A percentile compares a stretch with the other conserved stretches of the same genome.
Evolutionary conservation across 2,113 vertebrate species (phyloP).

Genomic region (Hypocryptadius cinnamomeus): DNA sequence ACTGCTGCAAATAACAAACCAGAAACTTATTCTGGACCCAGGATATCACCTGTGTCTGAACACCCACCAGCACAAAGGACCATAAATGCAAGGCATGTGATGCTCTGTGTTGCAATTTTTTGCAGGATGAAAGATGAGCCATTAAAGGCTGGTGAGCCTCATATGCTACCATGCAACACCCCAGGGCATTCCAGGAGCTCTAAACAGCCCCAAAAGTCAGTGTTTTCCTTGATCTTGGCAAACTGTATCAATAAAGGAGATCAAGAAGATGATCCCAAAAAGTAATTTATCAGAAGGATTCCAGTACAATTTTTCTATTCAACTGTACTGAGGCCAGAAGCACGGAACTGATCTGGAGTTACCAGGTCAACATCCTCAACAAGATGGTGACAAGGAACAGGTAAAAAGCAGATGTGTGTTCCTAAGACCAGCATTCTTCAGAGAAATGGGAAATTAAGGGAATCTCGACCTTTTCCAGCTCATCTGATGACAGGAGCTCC

Average conservation of each 20-base stretch:
- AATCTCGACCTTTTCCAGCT: not conserved
- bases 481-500: not conserved
- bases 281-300: not conserved
- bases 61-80: not conserved
- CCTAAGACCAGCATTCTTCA: not conserved
- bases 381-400: not conserved
- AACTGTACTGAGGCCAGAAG: not conserved
- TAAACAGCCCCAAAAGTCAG: not conserved
- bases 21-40: not conserved
- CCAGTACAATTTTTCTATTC: fast-evolving
- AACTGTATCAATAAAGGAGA: not conserved
- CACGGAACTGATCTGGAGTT: fast-evolving
- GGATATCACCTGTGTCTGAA: not conserved
- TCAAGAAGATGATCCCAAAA: not conserved
- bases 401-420: not conserved
- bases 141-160: not conserved
- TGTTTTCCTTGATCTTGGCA: not conserved
- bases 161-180: fast-evolving
- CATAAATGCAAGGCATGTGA: fast-evolving
- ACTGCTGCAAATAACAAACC: not conserved
- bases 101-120: fast-evolving
- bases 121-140: not conserved
- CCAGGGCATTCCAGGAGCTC: not conserved
- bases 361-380: not conserved
- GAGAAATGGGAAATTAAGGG: not conserved